Percentiles rank a stretch among this genome's conserved stretches.
Evolutionary conservation across 92 coral and sea anemone genomes (phyloP).

Genomic region (Heteractis magnifica): DNA sequence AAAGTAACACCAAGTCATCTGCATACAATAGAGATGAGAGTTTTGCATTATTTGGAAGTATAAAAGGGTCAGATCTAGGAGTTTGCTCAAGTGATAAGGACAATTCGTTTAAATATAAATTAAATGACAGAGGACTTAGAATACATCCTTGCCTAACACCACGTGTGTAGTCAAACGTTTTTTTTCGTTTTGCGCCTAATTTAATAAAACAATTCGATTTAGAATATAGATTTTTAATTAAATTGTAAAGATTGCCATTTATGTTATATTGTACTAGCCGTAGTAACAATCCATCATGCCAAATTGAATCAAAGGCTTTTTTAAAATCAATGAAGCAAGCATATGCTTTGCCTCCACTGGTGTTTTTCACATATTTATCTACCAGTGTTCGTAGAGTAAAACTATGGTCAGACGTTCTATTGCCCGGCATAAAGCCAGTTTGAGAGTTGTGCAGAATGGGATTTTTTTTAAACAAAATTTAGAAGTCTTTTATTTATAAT

Average conservation of each 20-base stretch:
- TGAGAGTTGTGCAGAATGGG: slow-evolving; percentile 40
- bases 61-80: slow-evolving; percentile 16
- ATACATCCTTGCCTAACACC: slow-evolving; percentile 28
- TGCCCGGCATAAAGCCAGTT: slow-evolving; percentile 48
- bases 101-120: background rate
- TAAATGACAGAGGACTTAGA: slow-evolving; percentile 21
- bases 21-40: slow-evolving; percentile 29
- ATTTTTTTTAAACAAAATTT: slow-evolving; percentile 19
- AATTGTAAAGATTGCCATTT: slow-evolving; percentile 38
- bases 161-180: background rate
- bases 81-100: slow-evolving; percentile 4
- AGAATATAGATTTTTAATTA: slow-evolving; percentile 51
- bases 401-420: slow-evolving; percentile 51
- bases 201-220: too few relatives aligned
- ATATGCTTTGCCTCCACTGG: slow-evolving; percentile 33
- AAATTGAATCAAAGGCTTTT: too few relatives aligned
- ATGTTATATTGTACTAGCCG: slow-evolving; percentile 25
- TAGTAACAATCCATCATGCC: slow-evolving; percentile 45
- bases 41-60: slow-evolving; percentile 20
- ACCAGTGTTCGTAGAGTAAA: slow-evolving; percentile 43
- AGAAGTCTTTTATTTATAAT: slow-evolving; percentile 41
- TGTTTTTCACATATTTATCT: slow-evolving; percentile 38
- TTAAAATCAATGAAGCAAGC: too few relatives aligned
- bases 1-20: slow-evolving; percentile 38
- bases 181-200: background rate